Evolutionary conservation across 2,888 invertebrate species (phyloP).

Genomic region (Sarcophaga rosellei): DNA sequence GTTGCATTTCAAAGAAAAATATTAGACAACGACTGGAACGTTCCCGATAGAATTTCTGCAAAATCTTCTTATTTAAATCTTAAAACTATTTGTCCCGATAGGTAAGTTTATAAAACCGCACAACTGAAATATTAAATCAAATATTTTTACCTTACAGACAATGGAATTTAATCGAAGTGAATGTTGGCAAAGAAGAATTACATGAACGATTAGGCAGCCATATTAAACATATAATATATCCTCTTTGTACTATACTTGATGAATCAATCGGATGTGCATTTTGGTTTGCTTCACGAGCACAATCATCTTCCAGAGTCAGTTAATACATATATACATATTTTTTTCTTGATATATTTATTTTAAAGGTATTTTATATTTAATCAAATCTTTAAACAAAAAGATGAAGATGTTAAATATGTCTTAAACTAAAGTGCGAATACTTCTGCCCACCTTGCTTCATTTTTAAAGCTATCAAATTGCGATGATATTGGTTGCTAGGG

Average conservation of each 20-base stretch:
- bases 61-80: slow-evolving; percentile 87
- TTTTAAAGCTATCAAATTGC: no score
- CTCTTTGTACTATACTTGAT: slow-evolving; percentile 93
- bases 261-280: slow-evolving; percentile 97
- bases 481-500: no score
- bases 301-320: slow-evolving; percentile 72
- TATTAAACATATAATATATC: slow-evolving; percentile 91
- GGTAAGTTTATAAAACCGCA: slow-evolving; percentile 76
- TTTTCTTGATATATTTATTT: no score
- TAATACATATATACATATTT: neutral
- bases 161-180: slow-evolving; percentile 93
- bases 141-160: slow-evolving; percentile 80
- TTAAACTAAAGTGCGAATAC: no score
- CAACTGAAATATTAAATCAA: neutral
- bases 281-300: slow-evolving; percentile 96
- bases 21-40: slow-evolving; percentile 82
- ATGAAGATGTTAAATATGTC: no score
- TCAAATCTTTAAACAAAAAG: no score
- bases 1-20: slow-evolving; percentile 88
- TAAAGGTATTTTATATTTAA: no score
- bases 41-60: slow-evolving; percentile 93
- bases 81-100: slow-evolving; percentile 84
- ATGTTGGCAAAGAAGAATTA: slow-evolving; percentile 87
- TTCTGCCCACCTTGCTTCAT: no score
- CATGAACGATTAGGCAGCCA: slow-evolving; percentile 82